These are phyloP conservation scores for Nysson spinosus DNA, from an alignment of 2,888 invertebrate genomes.

Conservation along the genomic window DNA sequence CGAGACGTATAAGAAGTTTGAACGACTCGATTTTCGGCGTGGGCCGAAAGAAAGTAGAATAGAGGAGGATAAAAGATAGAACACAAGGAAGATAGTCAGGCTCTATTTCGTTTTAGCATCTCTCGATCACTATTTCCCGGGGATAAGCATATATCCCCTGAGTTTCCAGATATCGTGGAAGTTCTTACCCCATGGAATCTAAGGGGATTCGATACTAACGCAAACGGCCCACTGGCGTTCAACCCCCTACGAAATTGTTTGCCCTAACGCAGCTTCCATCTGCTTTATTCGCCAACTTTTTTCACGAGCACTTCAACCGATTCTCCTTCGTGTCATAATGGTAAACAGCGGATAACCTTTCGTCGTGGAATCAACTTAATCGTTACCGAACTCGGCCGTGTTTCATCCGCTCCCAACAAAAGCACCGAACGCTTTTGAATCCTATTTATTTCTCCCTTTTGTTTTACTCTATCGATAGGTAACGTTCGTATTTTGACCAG, in stretches of 20 bases:
- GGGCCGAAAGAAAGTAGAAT: not conserved
- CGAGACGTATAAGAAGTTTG: conserved; percentile 37
- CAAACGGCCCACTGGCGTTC: conserved; percentile 54
- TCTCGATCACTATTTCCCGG: conserved; percentile 58
- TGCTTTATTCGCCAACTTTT: conserved; percentile 29
- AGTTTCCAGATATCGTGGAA: conserved; percentile 63
- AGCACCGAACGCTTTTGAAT: no score
- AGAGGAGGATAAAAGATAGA: not conserved
- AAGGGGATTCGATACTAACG: conserved; percentile 57
- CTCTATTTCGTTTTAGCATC: conserved; percentile 44
- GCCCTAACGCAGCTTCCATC: conserved; percentile 26
- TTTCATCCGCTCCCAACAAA: no score
- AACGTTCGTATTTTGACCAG: no score
- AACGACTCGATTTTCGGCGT: conserved; percentile 47
- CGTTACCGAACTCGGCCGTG: no score
- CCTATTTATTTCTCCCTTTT: no score
- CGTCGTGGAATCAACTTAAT: conserved; percentile 13
- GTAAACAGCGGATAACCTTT: conserved; percentile 10
- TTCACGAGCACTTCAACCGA: conserved; percentile 9
- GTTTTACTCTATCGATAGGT: no score
- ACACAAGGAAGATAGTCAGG: conserved; percentile 6
- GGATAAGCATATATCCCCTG: conserved; percentile 68
- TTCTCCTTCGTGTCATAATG: not conserved
- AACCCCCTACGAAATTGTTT: conserved; percentile 57
- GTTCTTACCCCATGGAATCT: conserved; percentile 58